Conservation (phyloP, 2,113 vertebrate genomes). For the Todiramphus saurophagus region DNA sequence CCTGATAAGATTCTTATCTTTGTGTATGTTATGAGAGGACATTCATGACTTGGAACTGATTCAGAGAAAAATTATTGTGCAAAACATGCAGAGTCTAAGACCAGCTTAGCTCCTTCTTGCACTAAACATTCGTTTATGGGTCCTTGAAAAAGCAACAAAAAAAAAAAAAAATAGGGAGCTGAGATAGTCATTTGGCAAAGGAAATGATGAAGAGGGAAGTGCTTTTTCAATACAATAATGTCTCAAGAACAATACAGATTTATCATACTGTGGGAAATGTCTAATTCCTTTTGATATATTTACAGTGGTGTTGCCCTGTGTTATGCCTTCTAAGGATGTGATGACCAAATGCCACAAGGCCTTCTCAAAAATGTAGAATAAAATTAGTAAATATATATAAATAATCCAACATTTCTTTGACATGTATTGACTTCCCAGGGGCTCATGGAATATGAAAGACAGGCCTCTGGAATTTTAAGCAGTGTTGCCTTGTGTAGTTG, state of each 20-base stretch:
- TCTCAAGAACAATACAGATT: not conserved
- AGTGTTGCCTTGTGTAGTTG: not conserved
- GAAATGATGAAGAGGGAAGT: not conserved
- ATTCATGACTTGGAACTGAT: not conserved
- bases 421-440: constrained; percentile 60
- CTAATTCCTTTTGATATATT: not conserved
- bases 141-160: not conserved
- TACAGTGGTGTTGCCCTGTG: not conserved
- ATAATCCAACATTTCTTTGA: constrained; percentile 60
- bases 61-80: not conserved
- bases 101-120: not conserved
- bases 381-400: constrained; percentile 50
- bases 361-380: constrained; percentile 23
- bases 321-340: constrained; percentile 18
- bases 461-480: constrained; percentile 55
- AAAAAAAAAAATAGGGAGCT: not conserved
- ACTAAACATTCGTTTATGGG: constrained; percentile 4
- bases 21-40: not conserved
- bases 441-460: constrained; percentile 29
- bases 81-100: not conserved
- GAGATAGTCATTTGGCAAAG: not conserved
- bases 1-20: not conserved
- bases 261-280: not conserved
- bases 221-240: not conserved
- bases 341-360: constrained; percentile 54